Evolutionary conservation across 2,797 vertebrate genomes (phyloP).

Genomic region (Natrix natrix): DNA sequence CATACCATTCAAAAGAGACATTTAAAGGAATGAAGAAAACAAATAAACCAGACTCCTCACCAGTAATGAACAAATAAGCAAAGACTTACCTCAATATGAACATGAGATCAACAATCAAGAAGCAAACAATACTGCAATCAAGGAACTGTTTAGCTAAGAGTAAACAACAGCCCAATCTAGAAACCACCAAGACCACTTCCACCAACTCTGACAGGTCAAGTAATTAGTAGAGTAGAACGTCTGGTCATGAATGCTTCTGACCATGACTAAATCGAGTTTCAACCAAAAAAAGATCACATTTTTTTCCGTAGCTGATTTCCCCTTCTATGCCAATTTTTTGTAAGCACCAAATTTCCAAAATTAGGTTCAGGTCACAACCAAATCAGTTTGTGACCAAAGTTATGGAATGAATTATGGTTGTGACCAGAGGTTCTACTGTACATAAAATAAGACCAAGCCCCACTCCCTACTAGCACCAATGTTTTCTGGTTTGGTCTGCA

Average conservation of each 20-base stretch:
- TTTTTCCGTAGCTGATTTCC: too few relatives aligned
- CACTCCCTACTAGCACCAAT: not conserved
- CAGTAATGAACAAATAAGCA: not conserved
- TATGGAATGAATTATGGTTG: too few relatives aligned
- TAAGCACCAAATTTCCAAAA: too few relatives aligned
- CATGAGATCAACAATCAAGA: not conserved
- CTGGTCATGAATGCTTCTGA: too few relatives aligned
- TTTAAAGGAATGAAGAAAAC: not conserved
- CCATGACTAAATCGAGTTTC: too few relatives aligned
- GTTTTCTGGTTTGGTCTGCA: not conserved
- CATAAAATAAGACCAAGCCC: not conserved
- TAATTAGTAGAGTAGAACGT: not conserved
- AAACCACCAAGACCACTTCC: not conserved
- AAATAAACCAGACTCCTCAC: not conserved
- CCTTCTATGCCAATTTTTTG: too few relatives aligned
- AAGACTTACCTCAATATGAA: not conserved
- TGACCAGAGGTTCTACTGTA: too few relatives aligned
- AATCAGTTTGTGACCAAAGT: too few relatives aligned
- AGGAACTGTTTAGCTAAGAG: not conserved
- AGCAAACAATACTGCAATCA: not conserved
- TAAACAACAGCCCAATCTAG: not conserved
- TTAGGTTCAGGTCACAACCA: too few relatives aligned
- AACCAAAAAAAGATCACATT: too few relatives aligned
- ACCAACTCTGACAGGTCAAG: not conserved
- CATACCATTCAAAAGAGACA: not conserved